These are phyloP conservation scores for Frankliniella fusca DNA, from an alignment of 2,888 invertebrate species.

Conservation along the genomic window DNA sequence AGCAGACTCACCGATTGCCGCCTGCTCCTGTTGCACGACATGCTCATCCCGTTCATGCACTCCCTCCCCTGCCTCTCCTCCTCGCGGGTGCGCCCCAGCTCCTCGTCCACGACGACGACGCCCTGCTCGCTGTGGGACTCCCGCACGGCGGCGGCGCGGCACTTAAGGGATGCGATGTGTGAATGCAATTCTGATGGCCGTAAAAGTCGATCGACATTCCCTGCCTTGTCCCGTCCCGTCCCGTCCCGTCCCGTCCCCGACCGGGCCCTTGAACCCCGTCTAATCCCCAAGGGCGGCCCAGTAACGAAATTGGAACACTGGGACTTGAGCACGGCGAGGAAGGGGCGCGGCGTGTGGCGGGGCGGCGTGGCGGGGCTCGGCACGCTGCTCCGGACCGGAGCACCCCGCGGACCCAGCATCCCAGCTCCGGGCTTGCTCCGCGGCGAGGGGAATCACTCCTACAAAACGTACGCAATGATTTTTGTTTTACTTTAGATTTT, in stretches of 20 bases:
- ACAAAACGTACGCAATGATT: no score
- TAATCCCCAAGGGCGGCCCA: not conserved
- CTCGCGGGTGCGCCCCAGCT: not conserved
- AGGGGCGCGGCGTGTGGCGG: not conserved
- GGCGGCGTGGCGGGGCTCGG: not conserved
- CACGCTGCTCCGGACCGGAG: not conserved
- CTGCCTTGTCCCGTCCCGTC: not conserved
- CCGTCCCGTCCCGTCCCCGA: not conserved
- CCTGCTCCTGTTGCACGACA: no score
- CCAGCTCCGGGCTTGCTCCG: no score
- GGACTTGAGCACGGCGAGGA: not conserved
- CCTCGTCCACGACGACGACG: not conserved
- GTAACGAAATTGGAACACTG: constrained; percentile 24
- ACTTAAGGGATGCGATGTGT: not conserved
- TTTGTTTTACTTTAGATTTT: no score
- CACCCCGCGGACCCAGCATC: not conserved
- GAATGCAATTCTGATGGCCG: constrained; percentile 19
- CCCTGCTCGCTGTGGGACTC: no score
- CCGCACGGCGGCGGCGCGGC: not conserved
- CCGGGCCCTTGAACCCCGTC: not conserved
- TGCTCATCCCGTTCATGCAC: not conserved
- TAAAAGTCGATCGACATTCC: constrained; percentile 8
- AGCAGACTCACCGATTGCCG: no score
- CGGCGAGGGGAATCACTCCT: no score
- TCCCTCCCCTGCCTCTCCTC: not conserved